phyloP scores from a whole-genome alignment of 2,797 vertebrate species.

The Alouatta caraya region DNA sequence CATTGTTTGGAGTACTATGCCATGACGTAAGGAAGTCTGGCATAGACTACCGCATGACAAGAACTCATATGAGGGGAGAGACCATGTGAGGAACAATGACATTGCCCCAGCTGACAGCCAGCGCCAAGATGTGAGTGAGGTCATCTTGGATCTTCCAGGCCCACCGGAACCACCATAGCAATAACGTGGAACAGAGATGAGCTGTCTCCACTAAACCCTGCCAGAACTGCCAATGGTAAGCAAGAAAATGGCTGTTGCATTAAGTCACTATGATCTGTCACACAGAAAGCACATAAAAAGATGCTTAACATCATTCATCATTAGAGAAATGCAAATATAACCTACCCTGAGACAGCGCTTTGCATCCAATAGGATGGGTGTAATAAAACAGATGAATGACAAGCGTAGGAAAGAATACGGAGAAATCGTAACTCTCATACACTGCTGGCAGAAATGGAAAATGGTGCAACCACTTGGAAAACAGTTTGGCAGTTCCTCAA shows the following conservation, averaged over 20 bases:
- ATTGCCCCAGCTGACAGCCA: not conserved
- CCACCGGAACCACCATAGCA: not conserved
- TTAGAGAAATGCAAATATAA: not conserved
- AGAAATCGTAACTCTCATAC: not conserved
- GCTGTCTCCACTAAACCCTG: not conserved
- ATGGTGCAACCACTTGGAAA: not conserved
- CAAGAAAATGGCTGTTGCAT: not conserved
- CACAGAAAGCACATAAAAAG: not conserved
- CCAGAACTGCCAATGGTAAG: not conserved
- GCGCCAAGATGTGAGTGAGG: not conserved
- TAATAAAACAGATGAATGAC: not conserved
- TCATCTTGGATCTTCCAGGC: not conserved
- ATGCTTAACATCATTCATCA: not conserved
- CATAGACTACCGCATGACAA: not conserved
- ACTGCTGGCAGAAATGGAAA: not conserved
- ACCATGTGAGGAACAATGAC: not conserved
- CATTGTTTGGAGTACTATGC: not conserved
- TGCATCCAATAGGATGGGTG: not conserved
- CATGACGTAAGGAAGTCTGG: not conserved
- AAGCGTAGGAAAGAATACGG: not conserved
- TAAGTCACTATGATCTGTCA: not conserved
- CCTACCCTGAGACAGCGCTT: not conserved
- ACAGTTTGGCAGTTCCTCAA: not conserved
- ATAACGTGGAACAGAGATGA: not conserved
- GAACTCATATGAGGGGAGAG: not conserved